Base-by-base conservation (phyloP, 2,888 invertebrate species). In the Kuschelorhynchus macadamiae region DNA sequence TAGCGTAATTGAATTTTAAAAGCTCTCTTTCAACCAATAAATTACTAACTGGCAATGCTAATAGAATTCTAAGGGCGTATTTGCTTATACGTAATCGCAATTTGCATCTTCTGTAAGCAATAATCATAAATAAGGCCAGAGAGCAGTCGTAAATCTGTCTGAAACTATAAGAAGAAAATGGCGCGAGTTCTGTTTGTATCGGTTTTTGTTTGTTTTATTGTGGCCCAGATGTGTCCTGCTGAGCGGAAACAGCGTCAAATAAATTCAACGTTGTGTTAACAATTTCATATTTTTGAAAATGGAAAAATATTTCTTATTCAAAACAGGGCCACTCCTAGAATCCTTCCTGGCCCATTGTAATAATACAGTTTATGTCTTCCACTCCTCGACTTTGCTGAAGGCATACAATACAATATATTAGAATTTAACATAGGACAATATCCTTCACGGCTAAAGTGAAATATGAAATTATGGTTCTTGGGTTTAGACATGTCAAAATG, bases 81-180 rank as follows among this genome's bases (percentile, higher is more conserved):
- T 63, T 55, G 21, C 49, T 41, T 39, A 56, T 56, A 41, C 39
- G 32, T 56, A 56, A 56, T 56, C 7, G 30, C 16, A 5, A 44
- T 62, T 62, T 62, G 52, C 61, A 62, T 53, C 61, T 41, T 53
- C 61, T 53, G 44, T 25, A 17, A 16, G 50, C 61, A 41, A 62
- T 52, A 30, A 53, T 62, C 61, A 44, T 62, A 62, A 62, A 62
- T 62, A 53, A 52, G 61, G 44, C 52, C 25, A 36, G 18, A 25
- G 12, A 9, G 44, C 1, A 11, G 52, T 21, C 52, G 30, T 62
- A 62, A 62, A 62, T 62, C 32, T 52, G 61, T 50, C 39, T 32
- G 52, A 53, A 62, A 62, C 33, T 32, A 36, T 36, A 52, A 52
- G 17, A 25, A 25, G 25, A 3, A 25, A 25, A 25, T n/a, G n/a